phyloP scores from a whole-genome alignment of 2,113 vertebrate genomes.

The Rhea americana region DNA sequence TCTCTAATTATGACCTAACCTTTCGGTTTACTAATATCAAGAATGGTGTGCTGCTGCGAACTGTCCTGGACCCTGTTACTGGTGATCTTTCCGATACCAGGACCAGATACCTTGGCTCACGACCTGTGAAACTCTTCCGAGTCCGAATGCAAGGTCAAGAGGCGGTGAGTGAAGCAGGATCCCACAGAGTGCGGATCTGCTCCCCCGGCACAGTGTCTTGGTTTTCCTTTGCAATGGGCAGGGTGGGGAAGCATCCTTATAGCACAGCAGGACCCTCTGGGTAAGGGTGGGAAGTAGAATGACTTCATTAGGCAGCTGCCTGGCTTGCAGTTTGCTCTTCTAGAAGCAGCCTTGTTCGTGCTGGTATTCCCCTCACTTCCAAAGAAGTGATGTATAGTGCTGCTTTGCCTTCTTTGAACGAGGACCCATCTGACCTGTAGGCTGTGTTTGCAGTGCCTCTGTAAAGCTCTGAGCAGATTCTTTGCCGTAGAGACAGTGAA shows the following conservation, averaged over 20 bases:
- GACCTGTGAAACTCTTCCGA: constrained; percentile 96
- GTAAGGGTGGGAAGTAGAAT: constrained; percentile 13
- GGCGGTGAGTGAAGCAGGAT: constrained; percentile 84
- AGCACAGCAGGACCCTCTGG: neutral
- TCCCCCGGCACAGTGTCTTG: accelerated
- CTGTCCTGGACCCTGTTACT: constrained; percentile 94
- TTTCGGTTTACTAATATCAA: constrained; percentile 44
- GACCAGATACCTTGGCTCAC: constrained; percentile 93
- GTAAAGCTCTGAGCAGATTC: neutral
- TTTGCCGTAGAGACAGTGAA: neutral
- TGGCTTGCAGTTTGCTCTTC: neutral
- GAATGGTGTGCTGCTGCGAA: constrained; percentile 95
- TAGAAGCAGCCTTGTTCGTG: neutral
- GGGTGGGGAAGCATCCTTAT: neutral
- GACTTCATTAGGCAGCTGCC: neutral
- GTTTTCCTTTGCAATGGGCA: neutral
- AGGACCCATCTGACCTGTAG: neutral
- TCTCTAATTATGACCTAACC: neutral
- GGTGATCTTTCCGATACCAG: constrained; percentile 96
- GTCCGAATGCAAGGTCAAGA: constrained; percentile 99
- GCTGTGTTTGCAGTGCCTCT: neutral
- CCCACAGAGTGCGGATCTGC: neutral
- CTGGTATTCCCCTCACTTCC: neutral
- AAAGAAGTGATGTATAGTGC: neutral
- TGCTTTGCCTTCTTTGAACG: neutral